phyloP scores from a whole-genome alignment of 2,888 invertebrate genomes.

The Hypomecis atomaria region DNA sequence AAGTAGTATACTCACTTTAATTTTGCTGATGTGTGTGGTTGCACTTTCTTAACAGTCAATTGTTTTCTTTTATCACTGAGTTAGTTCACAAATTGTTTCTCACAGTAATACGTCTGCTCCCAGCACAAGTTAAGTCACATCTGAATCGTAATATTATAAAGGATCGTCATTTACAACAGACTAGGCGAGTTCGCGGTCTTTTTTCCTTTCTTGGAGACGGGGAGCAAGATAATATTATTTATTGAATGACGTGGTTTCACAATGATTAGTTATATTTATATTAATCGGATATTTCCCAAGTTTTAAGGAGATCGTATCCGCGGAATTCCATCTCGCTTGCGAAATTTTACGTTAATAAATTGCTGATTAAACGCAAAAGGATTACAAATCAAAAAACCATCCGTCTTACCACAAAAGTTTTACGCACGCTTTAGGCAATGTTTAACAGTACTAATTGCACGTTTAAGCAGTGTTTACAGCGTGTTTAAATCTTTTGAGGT shows the following conservation, averaged over 20 bases:
- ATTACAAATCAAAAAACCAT: too few species aligned
- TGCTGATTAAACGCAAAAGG: too few species aligned
- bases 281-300: constrained; percentile 8
- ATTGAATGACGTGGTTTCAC: constrained; percentile 21
- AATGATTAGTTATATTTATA: constrained; percentile 12
- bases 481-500: too few species aligned
- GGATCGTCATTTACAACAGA: constrained; percentile 44
- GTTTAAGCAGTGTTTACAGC: too few species aligned
- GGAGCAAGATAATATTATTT: constrained; percentile 31
- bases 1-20: constrained; percentile 20
- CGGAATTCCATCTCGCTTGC: too few species aligned
- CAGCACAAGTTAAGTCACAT: constrained; percentile 37
- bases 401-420: too few species aligned
- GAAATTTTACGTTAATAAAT: too few species aligned
- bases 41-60: background rate
- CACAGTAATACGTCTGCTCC: constrained; percentile 46
- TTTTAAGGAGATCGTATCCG: background rate
- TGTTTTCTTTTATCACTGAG: background rate
- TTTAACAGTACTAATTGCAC: too few species aligned
- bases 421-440: too few species aligned
- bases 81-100: background rate
- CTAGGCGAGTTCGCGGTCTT: constrained; percentile 29
- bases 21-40: background rate
- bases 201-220: constrained; percentile 40
- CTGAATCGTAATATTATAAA: constrained; percentile 45